Base-by-base conservation (phyloP, 2,888 invertebrate genomes). In the Smittia aterrima region DNA sequence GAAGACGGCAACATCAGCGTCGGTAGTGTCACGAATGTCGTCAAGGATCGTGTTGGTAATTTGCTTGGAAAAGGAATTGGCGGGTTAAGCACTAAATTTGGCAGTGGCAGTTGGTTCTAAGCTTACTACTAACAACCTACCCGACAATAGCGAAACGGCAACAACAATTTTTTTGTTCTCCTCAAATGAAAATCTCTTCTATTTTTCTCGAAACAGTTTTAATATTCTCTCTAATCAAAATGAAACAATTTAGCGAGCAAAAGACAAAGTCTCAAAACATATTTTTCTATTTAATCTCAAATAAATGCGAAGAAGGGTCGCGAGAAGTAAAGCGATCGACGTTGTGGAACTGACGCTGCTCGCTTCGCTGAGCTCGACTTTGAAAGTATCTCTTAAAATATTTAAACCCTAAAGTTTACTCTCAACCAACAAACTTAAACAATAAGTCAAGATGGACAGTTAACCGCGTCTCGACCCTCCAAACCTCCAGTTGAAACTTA, bases 61-160 rank as follows among this genome's bases (percentile, higher is more conserved):
- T 91, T 95, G 82, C 91, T 95, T 79, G 95, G 95, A 72, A 93
- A 94, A 81, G 92, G 95, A 78, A 90, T 95, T 79, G 95, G 95
- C 77, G 94, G 95, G 80, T 87, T 95, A 79, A 92, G 94, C 80
- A 92, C 92, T 79, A 94, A 94, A 84, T 87, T 95, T 77, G 93
- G 94, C 77, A 92, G 92, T 78, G 91, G 92, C 75, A 92, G 92
- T 83, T 93, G 93, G 93, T 93, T 93, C 86, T 93, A 89, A 86
- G 75, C 66, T 66, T 9, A 24, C 22, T 64, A 27, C 40, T 38
- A 38, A 66, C 38, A n/a, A 66, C 32, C 16, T n/a, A 53, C 1
- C 41, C 24, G 1, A 4, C n/a, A 25, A 22, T 13, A 4, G 9
- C 1, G 18, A 32, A 32, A 3, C 32, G 32, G 11, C 47, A 47